Evolutionary conservation across 2,113 vertebrate species (phyloP).

Genomic region (Kobus ellipsiprymnus): DNA sequence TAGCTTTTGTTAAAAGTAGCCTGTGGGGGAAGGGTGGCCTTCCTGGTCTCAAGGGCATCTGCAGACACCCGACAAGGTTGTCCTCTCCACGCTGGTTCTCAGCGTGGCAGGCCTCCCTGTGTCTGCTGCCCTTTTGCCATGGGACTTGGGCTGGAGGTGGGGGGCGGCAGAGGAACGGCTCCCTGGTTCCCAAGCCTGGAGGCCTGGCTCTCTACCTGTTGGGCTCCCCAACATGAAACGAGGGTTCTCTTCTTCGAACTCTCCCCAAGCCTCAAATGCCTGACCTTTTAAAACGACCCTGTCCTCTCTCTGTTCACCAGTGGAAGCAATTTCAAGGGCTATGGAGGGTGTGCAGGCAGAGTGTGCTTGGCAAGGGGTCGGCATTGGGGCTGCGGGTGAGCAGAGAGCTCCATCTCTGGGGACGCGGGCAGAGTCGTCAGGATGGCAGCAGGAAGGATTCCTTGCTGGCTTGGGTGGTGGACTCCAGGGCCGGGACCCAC

Average conservation of each 20-base stretch:
- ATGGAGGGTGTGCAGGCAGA: background rate
- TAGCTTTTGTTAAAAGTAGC: background rate
- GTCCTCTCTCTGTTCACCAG: no score
- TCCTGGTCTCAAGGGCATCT: background rate
- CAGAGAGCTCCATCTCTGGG: background rate
- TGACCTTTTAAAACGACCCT: background rate
- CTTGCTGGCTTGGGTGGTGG: background rate
- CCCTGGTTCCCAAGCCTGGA: background rate
- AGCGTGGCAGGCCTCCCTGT: no score
- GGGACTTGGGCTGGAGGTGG: no score
- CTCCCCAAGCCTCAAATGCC: no score
- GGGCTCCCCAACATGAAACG: background rate
- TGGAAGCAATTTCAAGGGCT: background rate
- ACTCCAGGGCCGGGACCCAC: background rate
- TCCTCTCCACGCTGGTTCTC: accelerated
- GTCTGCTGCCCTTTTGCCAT: background rate
- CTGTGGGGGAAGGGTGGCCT: background rate
- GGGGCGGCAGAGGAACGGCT: background rate
- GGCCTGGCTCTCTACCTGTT: background rate
- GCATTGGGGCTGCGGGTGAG: no score
- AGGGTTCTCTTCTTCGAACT: background rate
- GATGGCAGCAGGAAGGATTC: accelerated
- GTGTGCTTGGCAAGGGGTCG: background rate
- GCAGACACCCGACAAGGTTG: background rate
- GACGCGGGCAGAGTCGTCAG: accelerated